Base-by-base conservation (phyloP, 2,113 vertebrate species). In the Pimephales promelas region DNA sequence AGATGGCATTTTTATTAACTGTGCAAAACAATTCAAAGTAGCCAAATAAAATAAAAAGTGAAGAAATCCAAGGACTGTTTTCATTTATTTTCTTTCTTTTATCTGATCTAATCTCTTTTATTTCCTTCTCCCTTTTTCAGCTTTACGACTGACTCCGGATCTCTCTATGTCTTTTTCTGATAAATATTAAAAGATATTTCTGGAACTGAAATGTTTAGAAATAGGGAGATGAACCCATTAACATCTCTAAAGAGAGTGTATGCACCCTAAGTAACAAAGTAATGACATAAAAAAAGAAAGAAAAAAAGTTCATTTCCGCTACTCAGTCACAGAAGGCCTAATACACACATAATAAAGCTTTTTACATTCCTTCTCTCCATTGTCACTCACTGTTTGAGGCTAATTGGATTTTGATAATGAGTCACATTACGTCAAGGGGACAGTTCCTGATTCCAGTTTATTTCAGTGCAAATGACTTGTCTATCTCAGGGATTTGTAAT, bases 381-480 rank as follows among this genome's bases (percentile, higher is more conserved):
- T 90, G 88, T 82, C 84, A 87, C 52, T 87, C 79, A 22, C 80
- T 86, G 47, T 90, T 88, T 86, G 75, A 83, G 81, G 88, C 88
- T 90, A 91, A 92, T 92, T 91, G 83, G 77, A 85, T 91, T 92
- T 89, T 86, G 88, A 86, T 88, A 84, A 88, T 84, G 82, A 86
- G 64, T 84, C 83, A 87, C 57, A 92, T 89, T 88, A 81, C 87
- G 90, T 86, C 79, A 90, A 90, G 90, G 34, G 14, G 36, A 74
- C 81, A 70, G 73, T 45, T 85, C 81, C 86, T 82, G 4, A 82
- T 85, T 86, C 85, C 70, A 45, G 31, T 78, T 76, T 68, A 74
- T 52, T 84, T 84, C 68, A 61, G 64, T 76, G 36, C 28, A 56
- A 84, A 61, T 82, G 20, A 45, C 49, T 85, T 68, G 62, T 81